Conservation (phyloP, 2,113 vertebrate genomes). For the Rhinolophus ferrumequinum region DNA sequence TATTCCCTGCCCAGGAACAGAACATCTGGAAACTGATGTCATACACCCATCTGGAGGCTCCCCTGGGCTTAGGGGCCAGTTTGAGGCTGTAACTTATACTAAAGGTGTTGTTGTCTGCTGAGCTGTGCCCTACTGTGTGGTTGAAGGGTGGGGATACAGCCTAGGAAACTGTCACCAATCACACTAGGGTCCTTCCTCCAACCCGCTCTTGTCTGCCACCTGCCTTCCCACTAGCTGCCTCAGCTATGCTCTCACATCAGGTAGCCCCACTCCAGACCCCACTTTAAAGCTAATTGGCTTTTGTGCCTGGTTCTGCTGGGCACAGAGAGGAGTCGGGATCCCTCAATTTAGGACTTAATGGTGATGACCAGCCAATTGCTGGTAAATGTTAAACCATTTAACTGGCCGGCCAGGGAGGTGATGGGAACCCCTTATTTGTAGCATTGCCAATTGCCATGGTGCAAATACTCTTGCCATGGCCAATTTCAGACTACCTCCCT, state of each 20-base stretch:
- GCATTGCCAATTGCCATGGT: background rate
- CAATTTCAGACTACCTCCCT: background rate
- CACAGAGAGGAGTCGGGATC: background rate
- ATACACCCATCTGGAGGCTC: background rate
- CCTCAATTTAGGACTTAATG: background rate
- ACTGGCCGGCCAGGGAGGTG: background rate
- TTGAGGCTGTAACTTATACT: background rate
- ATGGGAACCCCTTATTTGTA: background rate
- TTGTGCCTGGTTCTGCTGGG: background rate
- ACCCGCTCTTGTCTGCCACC: background rate
- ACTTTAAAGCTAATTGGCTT: conserved; percentile 13
- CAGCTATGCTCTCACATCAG: background rate
- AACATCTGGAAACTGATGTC: background rate
- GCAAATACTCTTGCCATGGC: background rate
- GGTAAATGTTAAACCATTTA: conserved; percentile 25
- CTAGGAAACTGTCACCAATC: background rate
- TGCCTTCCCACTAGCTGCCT: background rate
- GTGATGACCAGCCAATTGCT: background rate
- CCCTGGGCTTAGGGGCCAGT: background rate
- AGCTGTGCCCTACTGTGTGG: background rate
- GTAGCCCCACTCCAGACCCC: background rate
- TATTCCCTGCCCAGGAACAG: background rate
- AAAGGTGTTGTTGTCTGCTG: background rate
- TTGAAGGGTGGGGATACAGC: background rate
- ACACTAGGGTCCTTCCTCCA: background rate